A percentile compares a stretch with the other conserved stretches of the same genome.
phyloP scores from a whole-genome alignment of 2,888 invertebrate species.

The Melikaiella ostensackeni region DNA sequence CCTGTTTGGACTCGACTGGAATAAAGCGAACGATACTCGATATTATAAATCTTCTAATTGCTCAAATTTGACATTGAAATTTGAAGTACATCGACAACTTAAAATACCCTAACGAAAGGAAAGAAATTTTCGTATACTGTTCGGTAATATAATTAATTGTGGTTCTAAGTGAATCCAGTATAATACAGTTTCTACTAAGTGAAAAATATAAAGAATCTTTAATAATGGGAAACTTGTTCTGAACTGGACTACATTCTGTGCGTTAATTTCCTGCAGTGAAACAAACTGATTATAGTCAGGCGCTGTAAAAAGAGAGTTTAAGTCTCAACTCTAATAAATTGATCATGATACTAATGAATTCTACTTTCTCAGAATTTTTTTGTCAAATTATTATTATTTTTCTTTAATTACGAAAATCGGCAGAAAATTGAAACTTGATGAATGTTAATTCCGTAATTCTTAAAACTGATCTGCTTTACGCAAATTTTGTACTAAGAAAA shows the following conservation, averaged over 20 bases:
- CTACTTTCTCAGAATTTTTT: neutral
- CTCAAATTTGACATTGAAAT: too few species aligned
- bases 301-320: constrained; percentile 8
- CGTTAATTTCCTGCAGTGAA: constrained; percentile 13
- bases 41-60: too few species aligned
- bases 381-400: too few species aligned
- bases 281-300: constrained; percentile 29
- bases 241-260: neutral
- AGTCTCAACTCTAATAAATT: neutral
- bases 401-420: too few species aligned
- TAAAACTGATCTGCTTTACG: too few species aligned
- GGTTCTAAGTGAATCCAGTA: too few species aligned
- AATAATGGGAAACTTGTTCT: neutral
- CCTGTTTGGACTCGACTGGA: too few species aligned
- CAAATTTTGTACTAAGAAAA: neutral
- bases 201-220: neutral
- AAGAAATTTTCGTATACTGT: too few species aligned
- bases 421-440: neutral
- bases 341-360: neutral
- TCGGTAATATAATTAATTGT: too few species aligned
- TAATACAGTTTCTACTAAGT: neutral
- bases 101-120: too few species aligned
- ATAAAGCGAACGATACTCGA: too few species aligned
- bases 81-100: too few species aligned
- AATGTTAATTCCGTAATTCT: neutral